Conservation (phyloP, 2,797 vertebrate species). For the Hyperoplus immaculatus region DNA sequence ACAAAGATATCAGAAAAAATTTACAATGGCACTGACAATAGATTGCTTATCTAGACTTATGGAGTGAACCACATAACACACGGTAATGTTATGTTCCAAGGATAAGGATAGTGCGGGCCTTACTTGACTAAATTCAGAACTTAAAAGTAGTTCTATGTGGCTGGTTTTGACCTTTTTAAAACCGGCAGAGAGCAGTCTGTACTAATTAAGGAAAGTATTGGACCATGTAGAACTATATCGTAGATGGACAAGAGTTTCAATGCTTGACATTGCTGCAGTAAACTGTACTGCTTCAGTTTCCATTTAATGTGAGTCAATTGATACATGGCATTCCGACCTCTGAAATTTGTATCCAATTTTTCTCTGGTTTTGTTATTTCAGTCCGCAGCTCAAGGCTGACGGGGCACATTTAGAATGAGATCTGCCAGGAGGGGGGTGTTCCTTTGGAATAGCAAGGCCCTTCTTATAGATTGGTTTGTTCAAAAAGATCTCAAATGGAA, state of each 20-base stretch:
- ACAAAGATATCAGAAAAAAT: not conserved
- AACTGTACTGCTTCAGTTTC: conserved; percentile 38
- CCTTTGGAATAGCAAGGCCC: conserved; percentile 10
- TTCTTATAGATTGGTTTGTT: conserved; percentile 28
- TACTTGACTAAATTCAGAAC: not conserved
- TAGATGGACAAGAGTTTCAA: conserved; percentile 18
- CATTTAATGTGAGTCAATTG: conserved; percentile 24
- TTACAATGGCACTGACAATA: no score
- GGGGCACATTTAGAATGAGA: conserved; percentile 27
- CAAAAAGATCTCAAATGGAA: conserved; percentile 12
- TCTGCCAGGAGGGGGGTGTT: conserved; percentile 31
- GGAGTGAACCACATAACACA: no score
- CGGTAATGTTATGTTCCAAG: no score
- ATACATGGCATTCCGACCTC: conserved; percentile 30
- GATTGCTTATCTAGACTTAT: no score
- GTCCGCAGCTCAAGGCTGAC: conserved; percentile 42
- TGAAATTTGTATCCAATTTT: conserved; percentile 33
- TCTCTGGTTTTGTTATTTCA: conserved; percentile 47
- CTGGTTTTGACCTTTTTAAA: conserved; percentile 8
- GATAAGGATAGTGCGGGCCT: not conserved
- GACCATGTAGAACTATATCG: conserved; percentile 33
- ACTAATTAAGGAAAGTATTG: conserved; percentile 18
- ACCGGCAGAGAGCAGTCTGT: conserved; percentile 12
- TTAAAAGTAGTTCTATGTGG: not conserved
- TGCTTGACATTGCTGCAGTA: conserved; percentile 30